Evolutionary conservation across 1,140 invertebrate species (phyloP), one percentile per base, ranked within the genome.

Genomic region (Triops cancriformis): DNA sequence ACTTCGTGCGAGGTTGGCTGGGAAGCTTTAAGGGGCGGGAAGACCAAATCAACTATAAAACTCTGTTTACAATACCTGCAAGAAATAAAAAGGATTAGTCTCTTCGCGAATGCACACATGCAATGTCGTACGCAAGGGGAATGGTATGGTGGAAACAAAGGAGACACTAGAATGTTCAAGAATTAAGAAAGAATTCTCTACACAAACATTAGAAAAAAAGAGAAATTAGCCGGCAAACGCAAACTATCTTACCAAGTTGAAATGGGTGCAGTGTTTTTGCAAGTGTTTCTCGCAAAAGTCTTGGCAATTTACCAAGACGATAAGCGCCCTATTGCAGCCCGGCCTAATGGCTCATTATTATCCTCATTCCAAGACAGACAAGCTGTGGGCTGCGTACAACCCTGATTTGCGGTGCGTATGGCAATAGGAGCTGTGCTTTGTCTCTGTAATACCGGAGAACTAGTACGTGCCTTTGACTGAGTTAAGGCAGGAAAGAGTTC

Each of bases 1-100:
- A 91, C 27, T 89, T 89, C 4, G 89, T 88, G 77, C 92, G 91
- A 80, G 89, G 89, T 73, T 87, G 86, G 18, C 83, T 80, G 79
- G 89, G 88, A 26, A 88, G 82, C 81, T 72, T 83, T 76, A 23
- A 87, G 89, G 0, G 87, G 86, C 77, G 96, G 96, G 84, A 97
- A 98, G 83, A 98, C 89, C 85, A 97, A 94, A 86, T 98, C 96
- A 72, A 95, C 95, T 78, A 97, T 90, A 85, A 94, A 91, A 80
- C 93, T 94, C 91, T 98, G 93, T 84, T 93, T 93, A 73, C 91
- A 91, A 85, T 98, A 98, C 82, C 95, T 97, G 87, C 10, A 89
- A 87, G 45, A 73, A 82, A 82, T 82, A 79, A 81, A 81, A 80
- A 23, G 75, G 72, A 77, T 77, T 28, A 76, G 31, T 37, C 7